These are phyloP conservation scores for Mantis religiosa DNA, from an alignment of 2,888 invertebrate genomes.

Conservation along the genomic window DNA sequence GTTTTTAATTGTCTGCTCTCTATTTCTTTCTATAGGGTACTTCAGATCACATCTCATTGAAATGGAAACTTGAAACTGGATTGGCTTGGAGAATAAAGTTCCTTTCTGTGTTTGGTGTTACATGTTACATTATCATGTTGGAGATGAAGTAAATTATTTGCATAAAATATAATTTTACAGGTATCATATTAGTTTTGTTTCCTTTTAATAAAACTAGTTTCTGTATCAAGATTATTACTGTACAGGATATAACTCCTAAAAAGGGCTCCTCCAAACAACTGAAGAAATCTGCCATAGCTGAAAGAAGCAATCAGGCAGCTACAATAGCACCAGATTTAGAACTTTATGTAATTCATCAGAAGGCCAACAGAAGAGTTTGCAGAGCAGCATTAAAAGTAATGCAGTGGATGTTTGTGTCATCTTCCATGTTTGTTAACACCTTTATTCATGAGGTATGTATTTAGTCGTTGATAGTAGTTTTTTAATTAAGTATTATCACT, in stretches of 20 bases:
- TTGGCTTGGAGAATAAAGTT: too few species aligned
- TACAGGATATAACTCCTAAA: neutral
- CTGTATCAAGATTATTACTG: neutral
- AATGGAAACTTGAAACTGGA: too few species aligned
- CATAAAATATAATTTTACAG: too few species aligned
- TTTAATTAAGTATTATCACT: too few species aligned
- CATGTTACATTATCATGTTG: too few species aligned
- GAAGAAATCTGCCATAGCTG: neutral
- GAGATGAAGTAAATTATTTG: too few species aligned
- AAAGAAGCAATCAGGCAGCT: neutral
- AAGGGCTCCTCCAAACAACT: neutral
- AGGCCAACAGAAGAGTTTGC: constrained; percentile 26
- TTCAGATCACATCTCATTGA: too few species aligned
- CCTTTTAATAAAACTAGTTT: too few species aligned
- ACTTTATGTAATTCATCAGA: constrained; percentile 1
- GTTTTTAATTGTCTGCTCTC: too few species aligned
- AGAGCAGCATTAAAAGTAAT: constrained; percentile 27
- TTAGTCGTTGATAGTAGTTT: neutral
- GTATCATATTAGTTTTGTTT: too few species aligned
- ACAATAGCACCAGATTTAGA: neutral
- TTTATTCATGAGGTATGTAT: constrained; percentile 26
- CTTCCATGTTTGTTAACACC: constrained; percentile 23
- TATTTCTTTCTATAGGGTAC: too few species aligned
- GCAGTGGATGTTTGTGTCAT: constrained; percentile 24
- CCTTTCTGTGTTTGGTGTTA: too few species aligned